These are phyloP conservation scores for Drosophila nigromelanica DNA, from an alignment of 1,140 invertebrate species.

Conservation along the genomic window DNA sequence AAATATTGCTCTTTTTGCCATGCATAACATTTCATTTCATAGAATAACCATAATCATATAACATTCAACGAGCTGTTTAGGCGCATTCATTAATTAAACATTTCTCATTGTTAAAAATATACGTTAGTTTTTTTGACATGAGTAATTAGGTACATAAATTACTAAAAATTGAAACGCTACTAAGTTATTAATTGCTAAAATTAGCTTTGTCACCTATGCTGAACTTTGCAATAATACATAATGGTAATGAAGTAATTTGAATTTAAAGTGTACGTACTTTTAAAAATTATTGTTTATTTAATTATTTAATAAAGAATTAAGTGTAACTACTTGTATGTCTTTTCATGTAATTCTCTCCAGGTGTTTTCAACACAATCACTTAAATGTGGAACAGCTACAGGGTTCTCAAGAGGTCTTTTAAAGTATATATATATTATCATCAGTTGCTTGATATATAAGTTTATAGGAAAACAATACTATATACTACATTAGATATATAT, in stretches of 20 bases:
- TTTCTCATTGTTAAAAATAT: constrained; percentile 52
- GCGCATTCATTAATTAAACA: constrained; percentile 47
- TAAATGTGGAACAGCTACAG: constrained; percentile 65
- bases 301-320: constrained; percentile 52
- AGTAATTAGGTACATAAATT: constrained; percentile 39
- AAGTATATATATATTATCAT: constrained; percentile 39
- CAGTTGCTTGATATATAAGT: constrained; percentile 22
- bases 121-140: constrained; percentile 22
- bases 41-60: constrained; percentile 63
- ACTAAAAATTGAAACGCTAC: constrained; percentile 47
- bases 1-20: constrained; percentile 78
- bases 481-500: constrained; percentile 31
- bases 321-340: constrained; percentile 71
- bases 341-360: constrained; percentile 76
- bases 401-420: constrained; percentile 44
- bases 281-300: constrained; percentile 59
- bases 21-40: constrained; percentile 70
- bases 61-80: constrained; percentile 63
- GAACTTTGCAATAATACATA: constrained; percentile 70
- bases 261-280: constrained; percentile 39
- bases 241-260: constrained; percentile 62
- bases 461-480: constrained; percentile 37
- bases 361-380: constrained; percentile 82
- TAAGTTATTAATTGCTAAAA: constrained; percentile 48
- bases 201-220: constrained; percentile 40